These are phyloP conservation scores for Hippocampus mohnikei DNA, from an alignment of 2,113 vertebrate species.

Conservation along the genomic window DNA sequence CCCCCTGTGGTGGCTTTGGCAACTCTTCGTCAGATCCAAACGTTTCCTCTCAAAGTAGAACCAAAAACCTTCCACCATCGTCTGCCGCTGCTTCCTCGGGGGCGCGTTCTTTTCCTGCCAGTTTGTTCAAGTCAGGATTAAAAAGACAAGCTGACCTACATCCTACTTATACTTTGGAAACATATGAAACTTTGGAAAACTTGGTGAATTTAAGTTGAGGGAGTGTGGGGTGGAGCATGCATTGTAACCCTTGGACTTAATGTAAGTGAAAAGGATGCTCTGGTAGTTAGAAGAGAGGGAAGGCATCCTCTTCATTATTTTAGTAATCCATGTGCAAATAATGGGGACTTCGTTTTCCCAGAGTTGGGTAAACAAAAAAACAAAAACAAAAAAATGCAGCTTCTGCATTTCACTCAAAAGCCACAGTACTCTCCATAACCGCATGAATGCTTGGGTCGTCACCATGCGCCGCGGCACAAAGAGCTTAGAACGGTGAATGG, in stretches of 20 bases:
- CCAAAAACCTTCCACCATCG: constrained; percentile 59
- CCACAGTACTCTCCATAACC: constrained; percentile 32
- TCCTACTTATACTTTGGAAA: constrained; percentile 51
- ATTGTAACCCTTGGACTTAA: constrained; percentile 17
- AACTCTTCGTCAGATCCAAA: constrained; percentile 67
- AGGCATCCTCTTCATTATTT: constrained; percentile 5
- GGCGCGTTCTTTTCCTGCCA: constrained; percentile 63
- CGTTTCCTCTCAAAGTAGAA: constrained; percentile 65
- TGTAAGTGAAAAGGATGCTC: not conserved
- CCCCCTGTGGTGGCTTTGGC: constrained; percentile 64
- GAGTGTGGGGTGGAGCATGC: constrained; percentile 16
- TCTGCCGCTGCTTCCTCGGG: constrained; percentile 57
- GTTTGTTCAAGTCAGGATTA: constrained; percentile 64
- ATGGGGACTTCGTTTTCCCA: constrained; percentile 12
- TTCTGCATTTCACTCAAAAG: constrained; percentile 32
- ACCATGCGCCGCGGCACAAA: constrained; percentile 2
- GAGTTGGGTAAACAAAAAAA: constrained; percentile 21
- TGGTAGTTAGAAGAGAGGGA: too few species aligned
- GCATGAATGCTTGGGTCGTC: constrained; percentile 29
- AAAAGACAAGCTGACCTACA: constrained; percentile 71
- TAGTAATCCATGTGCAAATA: constrained; percentile 11
- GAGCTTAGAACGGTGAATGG: constrained; percentile 26
- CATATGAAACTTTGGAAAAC: constrained; percentile 34
- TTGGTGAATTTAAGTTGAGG: constrained; percentile 54
- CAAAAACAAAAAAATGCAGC: constrained; percentile 13